Evolutionary conservation across 2,888 invertebrate genomes (phyloP), one percentile per base, ranked within the genome.

Genomic region (Drosophila infuscata): DNA sequence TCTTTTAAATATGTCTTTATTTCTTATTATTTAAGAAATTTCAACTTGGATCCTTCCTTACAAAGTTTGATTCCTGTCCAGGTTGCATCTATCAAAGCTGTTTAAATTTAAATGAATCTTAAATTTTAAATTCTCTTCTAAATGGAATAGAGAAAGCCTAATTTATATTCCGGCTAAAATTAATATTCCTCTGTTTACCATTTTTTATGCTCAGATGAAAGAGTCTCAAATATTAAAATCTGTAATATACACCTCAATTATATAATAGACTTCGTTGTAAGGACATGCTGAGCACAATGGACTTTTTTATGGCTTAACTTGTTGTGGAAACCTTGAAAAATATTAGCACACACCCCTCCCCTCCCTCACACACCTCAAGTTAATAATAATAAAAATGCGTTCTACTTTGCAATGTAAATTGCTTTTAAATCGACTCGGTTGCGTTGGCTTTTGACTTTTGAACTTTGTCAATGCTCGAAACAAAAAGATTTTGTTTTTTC

Each of bases 351-450:
- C 36, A 36, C 38, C 9, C 30, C 20, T 12, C 25, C 12, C 2
- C 20, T 25, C 25, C 7, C 12, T 36, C 25, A 6, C 3, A 11
- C 58, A 36, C 33, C 59, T 6, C 38, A 48, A 86, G 85, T 89
- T 84, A 85, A 89, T 85, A 89, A 85, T 84, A 84, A 90, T 82
- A 76, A 82, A 72, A 65, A 63, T 66, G 62, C 67, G 68, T 88
- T 83, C 66, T 79, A 67, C 83, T 82, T 77, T 72, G 81, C 76
- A 83, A 90, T 87, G 80, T 77, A 90, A 88, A 88, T 90, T 87
- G 82, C 87, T 75, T 82, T 86, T 90, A 84, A 86, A 87, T 80
- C 79, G 76, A 65, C 72, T 73, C 68, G 48, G 57, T 52, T 52
- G 4, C 30, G 61, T 61, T 65, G 62, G 76, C 73, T 76, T 88